Evolutionary conservation across 2,888 invertebrate species (phyloP).

Genomic region (Cantharis rufa): DNA sequence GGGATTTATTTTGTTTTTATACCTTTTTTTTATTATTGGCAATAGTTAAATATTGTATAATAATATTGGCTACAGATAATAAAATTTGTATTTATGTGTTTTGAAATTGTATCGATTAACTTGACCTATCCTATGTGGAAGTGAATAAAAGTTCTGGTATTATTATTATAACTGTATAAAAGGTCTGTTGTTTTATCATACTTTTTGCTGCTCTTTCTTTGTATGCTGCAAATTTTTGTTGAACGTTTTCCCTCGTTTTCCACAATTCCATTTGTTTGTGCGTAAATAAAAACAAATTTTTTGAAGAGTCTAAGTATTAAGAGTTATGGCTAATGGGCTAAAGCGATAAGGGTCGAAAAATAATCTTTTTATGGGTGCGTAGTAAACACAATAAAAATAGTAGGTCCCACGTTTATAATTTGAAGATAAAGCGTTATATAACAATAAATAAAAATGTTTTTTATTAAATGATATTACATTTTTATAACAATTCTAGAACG

Average conservation of each 20-base stretch:
- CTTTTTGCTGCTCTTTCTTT: neutral
- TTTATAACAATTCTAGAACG: neutral
- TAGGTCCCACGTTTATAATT: constrained; percentile 3
- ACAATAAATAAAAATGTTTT: neutral
- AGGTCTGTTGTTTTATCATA: neutral
- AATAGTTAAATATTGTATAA: too few species aligned
- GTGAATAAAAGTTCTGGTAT: too few species aligned
- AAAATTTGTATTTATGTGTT: too few species aligned
- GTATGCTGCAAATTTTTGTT: neutral
- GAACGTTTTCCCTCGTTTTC: neutral
- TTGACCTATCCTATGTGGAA: too few species aligned
- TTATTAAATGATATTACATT: neutral
- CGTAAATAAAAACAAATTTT: neutral
- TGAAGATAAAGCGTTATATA: neutral
- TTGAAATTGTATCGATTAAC: too few species aligned
- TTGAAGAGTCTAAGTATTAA: neutral
- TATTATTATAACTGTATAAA: neutral
- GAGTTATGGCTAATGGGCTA: neutral
- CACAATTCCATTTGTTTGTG: neutral
- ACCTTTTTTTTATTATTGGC: too few species aligned
- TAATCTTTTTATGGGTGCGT: constrained; percentile 3
- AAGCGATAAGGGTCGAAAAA: neutral
- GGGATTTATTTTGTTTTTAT: too few species aligned
- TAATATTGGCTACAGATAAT: too few species aligned
- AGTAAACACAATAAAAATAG: constrained; percentile 2